These are phyloP conservation scores for Vidua chalybeata DNA, from an alignment of 2,113 vertebrate genomes.

Conservation along the genomic window DNA sequence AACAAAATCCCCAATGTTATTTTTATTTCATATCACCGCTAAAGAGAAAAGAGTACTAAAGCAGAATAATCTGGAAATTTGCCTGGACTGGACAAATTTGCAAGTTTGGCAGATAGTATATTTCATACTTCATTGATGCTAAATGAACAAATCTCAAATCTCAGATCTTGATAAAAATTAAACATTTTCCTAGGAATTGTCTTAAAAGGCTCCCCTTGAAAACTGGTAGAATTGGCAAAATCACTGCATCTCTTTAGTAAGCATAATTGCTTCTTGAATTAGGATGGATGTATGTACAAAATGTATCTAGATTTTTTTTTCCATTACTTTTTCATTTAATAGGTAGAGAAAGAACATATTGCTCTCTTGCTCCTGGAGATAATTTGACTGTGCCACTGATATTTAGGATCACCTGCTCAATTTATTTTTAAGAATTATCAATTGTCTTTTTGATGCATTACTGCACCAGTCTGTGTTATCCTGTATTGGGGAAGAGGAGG, in stretches of 20 bases:
- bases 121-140: neutral
- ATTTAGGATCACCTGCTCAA: neutral
- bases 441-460: neutral
- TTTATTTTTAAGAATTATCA: neutral
- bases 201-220: neutral
- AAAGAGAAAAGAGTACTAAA: conserved; percentile 2
- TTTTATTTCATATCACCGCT: neutral
- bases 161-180: neutral
- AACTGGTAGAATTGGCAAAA: neutral
- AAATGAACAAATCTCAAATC: neutral
- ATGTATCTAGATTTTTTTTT: neutral
- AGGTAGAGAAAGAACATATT: neutral
- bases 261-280: neutral
- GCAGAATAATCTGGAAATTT: neutral
- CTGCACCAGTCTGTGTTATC: neutral
- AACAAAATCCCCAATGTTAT: neutral
- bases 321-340: neutral
- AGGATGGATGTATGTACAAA: neutral
- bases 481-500: neutral
- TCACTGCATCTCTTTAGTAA: neutral
- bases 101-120: neutral
- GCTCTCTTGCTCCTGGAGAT: neutral
- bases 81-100: neutral
- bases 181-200: neutral
- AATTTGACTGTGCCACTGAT: neutral